A percentile compares a stretch with the other conserved stretches of the same genome.
These are phyloP conservation scores for Drosophila robusta DNA, from an alignment of 2,888 invertebrate species.

Conservation along the genomic window DNA sequence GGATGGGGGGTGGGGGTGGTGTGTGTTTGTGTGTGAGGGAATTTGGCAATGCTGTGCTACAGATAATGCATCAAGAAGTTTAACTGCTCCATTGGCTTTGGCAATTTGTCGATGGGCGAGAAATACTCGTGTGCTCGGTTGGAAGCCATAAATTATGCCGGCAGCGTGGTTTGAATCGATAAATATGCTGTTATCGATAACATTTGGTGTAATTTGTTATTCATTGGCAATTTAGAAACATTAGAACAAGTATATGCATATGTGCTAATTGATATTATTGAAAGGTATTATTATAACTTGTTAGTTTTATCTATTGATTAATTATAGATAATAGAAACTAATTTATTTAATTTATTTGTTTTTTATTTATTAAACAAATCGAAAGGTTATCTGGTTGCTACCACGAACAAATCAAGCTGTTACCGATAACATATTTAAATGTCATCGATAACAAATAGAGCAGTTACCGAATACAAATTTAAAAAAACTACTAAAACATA, in stretches of 20 bases:
- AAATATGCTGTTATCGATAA: neutral
- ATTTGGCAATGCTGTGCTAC: conserved; percentile 12
- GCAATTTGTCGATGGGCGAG: conserved; percentile 37
- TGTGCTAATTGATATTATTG: too few relatives aligned
- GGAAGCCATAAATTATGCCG: conserved; percentile 13
- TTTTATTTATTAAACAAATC: neutral
- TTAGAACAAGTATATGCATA: too few relatives aligned
- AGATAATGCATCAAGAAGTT: conserved; percentile 43
- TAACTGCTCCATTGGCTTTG: conserved; percentile 16
- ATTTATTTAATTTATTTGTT: too few relatives aligned
- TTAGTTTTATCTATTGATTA: neutral
- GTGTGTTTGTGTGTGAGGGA: neutral
- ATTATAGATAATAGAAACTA: too few relatives aligned
- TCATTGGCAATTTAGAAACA: neutral
- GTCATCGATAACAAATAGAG: conserved; percentile 1
- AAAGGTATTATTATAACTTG: neutral
- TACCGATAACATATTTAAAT: neutral
- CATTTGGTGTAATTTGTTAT: neutral
- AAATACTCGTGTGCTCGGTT: conserved; percentile 6
- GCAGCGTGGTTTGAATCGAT: neutral
- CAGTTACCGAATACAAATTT: too few relatives aligned
- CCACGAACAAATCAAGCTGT: neutral
- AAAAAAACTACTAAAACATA: too few relatives aligned
- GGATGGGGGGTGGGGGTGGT: neutral
- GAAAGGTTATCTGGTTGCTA: neutral